A percentile compares a stretch with the other conserved stretches of the same genome.
These are phyloP conservation scores for Aphidius ervi DNA, from an alignment of 1,140 invertebrate species.

Conservation along the genomic window DNA sequence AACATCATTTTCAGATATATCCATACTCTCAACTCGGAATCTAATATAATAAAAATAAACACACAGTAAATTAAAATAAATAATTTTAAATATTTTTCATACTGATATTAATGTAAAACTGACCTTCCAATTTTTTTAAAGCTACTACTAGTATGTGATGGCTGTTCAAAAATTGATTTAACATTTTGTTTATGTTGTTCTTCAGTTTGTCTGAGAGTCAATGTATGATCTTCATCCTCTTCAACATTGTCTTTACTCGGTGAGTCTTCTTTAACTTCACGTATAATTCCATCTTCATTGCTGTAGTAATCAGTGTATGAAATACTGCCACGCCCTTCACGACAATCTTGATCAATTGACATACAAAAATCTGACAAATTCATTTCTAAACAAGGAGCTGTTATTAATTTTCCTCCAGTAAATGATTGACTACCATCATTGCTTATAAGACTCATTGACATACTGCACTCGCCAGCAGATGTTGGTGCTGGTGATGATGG, in stretches of 20 bases:
- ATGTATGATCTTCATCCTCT: conserved; percentile 49
- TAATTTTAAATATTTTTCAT: background rate
- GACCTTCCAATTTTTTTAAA: conserved; percentile 51
- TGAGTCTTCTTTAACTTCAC: conserved; percentile 14
- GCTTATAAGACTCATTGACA: conserved; percentile 62
- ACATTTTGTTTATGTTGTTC: conserved; percentile 49
- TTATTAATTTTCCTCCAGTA: conserved; percentile 54
- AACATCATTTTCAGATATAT: conserved; percentile 46
- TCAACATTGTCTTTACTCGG: conserved; percentile 25
- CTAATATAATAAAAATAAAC: conserved; percentile 20
- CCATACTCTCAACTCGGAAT: conserved; percentile 49
- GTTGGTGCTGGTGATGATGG: conserved; percentile 65
- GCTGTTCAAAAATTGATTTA: conserved; percentile 45
- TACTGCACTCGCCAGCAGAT: conserved; percentile 56
- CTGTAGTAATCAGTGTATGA: conserved; percentile 54
- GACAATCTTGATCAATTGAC: conserved; percentile 55
- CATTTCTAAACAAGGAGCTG: conserved; percentile 54
- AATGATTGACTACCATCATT: conserved; percentile 55
- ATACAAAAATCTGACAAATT: conserved; percentile 59
- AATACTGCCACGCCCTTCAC: conserved; percentile 47
- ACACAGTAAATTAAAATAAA: conserved; percentile 10
- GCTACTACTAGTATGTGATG: conserved; percentile 27
- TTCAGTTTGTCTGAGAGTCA: conserved; percentile 45
- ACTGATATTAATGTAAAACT: conserved; percentile 9
- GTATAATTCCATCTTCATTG: conserved; percentile 49